These are phyloP conservation scores for Cardiocondyla obscurior DNA, from an alignment of 1,140 invertebrate species.

Conservation along the genomic window DNA sequence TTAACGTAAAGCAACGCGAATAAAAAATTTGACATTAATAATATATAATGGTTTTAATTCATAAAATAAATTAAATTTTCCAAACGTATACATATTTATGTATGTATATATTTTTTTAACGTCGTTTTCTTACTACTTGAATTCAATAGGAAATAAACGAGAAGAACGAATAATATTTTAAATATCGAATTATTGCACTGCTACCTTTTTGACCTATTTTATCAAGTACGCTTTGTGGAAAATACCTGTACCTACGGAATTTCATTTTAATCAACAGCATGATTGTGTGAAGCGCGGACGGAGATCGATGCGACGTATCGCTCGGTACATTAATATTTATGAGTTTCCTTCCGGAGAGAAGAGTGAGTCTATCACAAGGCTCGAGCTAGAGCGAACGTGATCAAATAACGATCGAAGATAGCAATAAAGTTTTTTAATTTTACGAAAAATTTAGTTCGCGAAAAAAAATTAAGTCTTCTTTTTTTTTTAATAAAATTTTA, in stretches of 20 bases:
- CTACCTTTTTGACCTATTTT: constrained; percentile 1
- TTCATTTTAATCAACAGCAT: constrained; percentile 46
- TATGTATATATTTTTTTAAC: not conserved
- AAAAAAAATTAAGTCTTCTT: not conserved
- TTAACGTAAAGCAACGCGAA: not conserved
- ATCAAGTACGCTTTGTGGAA: not conserved
- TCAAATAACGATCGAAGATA: constrained; percentile 4
- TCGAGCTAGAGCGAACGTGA: not conserved
- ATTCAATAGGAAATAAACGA: not conserved
- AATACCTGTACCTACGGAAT: not conserved
- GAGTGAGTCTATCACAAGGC: constrained; percentile 12
- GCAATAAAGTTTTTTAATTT: not conserved
- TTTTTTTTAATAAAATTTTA: not conserved
- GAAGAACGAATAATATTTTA: not conserved
- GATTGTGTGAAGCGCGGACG: constrained; percentile 35
- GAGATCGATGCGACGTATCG: constrained; percentile 55
- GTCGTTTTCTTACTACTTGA: too few relatives aligned
- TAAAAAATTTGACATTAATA: not conserved
- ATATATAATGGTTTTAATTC: not conserved
- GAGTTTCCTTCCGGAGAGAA: constrained; percentile 33
- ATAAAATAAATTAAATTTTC: not conserved
- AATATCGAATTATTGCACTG: not conserved
- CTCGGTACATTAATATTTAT: constrained; percentile 53
- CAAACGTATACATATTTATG: not conserved
- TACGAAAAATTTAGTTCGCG: not conserved